These are phyloP conservation scores for Ormyrus labotus DNA, from an alignment of 2,888 invertebrate species.

Conservation along the genomic window DNA sequence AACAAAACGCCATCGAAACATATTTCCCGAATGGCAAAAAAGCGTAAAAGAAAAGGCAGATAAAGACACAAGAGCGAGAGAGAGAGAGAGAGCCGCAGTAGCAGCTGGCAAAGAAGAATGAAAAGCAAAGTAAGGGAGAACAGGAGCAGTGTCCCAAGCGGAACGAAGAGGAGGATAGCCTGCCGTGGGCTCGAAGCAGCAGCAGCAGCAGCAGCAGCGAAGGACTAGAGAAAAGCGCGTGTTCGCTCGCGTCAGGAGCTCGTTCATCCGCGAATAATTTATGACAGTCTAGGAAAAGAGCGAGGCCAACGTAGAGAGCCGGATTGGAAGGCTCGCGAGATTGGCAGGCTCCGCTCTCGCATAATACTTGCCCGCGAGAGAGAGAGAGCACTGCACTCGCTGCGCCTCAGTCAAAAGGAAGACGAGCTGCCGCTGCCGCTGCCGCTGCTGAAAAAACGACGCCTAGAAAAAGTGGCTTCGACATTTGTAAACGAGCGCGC, in stretches of 20 bases:
- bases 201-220: background rate
- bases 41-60: slow-evolving; percentile 5
- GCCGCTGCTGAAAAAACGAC: too few relatives aligned
- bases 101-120: background rate
- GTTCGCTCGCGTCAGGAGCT: slow-evolving; percentile 32
- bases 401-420: background rate
- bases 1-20: background rate
- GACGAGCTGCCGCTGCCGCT: too few relatives aligned
- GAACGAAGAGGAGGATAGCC: background rate
- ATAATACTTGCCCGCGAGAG: background rate
- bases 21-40: slow-evolving; percentile 8
- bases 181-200: too few relatives aligned
- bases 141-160: background rate
- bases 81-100: background rate
- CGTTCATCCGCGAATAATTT: slow-evolving; percentile 63
- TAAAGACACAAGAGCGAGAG: background rate
- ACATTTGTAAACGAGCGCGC: slow-evolving; percentile 18
- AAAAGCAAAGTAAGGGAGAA: background rate
- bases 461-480: background rate
- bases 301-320: slow-evolving; percentile 2
- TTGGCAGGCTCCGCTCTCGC: slow-evolving; percentile 25
- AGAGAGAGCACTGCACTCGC: background rate
- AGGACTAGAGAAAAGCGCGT: slow-evolving; percentile 6
- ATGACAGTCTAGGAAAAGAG: slow-evolving; percentile 62
- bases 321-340: slow-evolving; percentile 23